Percentiles rank a stretch among this genome's conserved stretches.
phyloP scores from a whole-genome alignment of 30 jellyfish, hydroid and myxozoan species.

The Hydractinia echinata region DNA sequence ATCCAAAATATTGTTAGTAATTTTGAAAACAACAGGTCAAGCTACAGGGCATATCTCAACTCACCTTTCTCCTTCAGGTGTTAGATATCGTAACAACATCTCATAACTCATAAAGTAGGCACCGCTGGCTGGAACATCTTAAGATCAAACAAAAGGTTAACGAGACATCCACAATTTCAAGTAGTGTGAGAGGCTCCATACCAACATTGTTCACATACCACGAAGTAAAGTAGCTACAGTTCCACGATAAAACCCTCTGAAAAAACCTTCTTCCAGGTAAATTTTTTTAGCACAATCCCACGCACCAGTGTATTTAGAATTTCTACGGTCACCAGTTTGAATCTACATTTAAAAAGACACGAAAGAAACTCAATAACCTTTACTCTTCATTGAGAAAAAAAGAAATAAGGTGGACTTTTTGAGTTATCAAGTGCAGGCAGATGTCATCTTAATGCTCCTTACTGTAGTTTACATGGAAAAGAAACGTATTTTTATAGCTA shows the following conservation, averaged over 20 bases:
- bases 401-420: too few species aligned
- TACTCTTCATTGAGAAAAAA: too few species aligned
- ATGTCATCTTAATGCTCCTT: too few species aligned
- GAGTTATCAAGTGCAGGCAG: too few species aligned
- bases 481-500: too few species aligned
- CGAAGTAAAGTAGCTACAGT: slow-evolving; percentile 86
- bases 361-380: neutral
- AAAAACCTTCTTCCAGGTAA: slow-evolving; percentile 88
- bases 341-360: slow-evolving; percentile 7
- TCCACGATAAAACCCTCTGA: slow-evolving; percentile 95
- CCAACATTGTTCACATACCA: slow-evolving; percentile 42
- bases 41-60: neutral
- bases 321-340: slow-evolving; percentile 74
- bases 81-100: slow-evolving; percentile 51
- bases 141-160: neutral
- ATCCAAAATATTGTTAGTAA: too few species aligned
- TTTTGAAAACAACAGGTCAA: too few species aligned
- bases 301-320: slow-evolving; percentile 85
- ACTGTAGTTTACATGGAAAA: too few species aligned
- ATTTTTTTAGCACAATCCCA: slow-evolving; percentile 85
- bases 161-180: too few species aligned
- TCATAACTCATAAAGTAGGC: slow-evolving; percentile 92
- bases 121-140: slow-evolving; percentile 97
- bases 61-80: slow-evolving; percentile 93
- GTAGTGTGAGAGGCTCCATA: neutral